phyloP scores from a whole-genome alignment of 2,797 vertebrate genomes.

The Coreius guichenoti region DNA sequence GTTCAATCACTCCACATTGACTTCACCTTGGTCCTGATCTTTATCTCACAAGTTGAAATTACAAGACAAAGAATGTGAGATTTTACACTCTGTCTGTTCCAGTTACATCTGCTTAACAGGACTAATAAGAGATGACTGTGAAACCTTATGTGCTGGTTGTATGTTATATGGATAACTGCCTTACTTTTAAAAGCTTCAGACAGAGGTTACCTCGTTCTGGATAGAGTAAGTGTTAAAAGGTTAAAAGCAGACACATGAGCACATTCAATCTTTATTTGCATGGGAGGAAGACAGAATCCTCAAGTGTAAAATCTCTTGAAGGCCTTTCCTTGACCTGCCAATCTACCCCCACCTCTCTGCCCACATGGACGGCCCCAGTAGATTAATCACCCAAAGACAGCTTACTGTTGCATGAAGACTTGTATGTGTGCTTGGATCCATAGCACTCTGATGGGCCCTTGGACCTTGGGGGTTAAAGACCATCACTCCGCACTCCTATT shows the following conservation, averaged over 20 bases:
- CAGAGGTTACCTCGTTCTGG: neutral
- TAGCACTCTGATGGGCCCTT: conserved; percentile 25
- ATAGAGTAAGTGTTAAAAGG: neutral
- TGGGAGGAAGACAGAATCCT: neutral
- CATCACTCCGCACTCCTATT: neutral
- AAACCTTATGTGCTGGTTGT: neutral
- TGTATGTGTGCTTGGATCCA: conserved; percentile 30
- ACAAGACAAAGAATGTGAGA: neutral
- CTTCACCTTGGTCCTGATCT: conserved; percentile 22
- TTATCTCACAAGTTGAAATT: conserved; percentile 24
- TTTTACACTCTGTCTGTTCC: conserved; percentile 20
- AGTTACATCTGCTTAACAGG: conserved; percentile 15
- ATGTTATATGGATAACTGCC: neutral
- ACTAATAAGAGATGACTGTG: conserved; percentile 9
- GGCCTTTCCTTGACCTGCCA: conserved; percentile 48
- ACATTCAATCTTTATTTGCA: conserved; percentile 17
- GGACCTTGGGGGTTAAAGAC: conserved; percentile 28
- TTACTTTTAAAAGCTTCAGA: neutral
- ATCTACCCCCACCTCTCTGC: conserved; percentile 29
- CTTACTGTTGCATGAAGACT: conserved; percentile 47
- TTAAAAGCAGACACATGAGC: neutral
- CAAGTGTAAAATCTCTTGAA: conserved; percentile 32
- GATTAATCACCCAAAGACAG: conserved; percentile 67
- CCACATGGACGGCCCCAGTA: conserved; percentile 56
- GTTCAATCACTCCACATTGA: conserved; percentile 33